Conservation (phyloP, 2,113 vertebrate genomes). For the Procavia capensis region DNA sequence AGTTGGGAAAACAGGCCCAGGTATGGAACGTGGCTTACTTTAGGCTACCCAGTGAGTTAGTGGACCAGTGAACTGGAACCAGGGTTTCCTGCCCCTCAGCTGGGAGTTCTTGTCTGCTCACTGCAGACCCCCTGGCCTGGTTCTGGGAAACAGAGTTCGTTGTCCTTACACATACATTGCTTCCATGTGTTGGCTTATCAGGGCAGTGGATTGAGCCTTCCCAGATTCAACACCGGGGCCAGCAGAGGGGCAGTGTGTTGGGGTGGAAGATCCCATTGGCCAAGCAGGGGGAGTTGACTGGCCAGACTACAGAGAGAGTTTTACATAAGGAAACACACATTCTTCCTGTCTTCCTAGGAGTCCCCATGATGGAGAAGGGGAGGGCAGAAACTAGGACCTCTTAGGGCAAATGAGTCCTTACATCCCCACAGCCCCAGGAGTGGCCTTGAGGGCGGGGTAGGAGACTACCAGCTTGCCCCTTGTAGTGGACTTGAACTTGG, state of each 20-base stretch:
- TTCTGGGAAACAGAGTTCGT: not conserved
- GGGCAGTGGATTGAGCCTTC: not conserved
- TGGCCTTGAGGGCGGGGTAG: no score
- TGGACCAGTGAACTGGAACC: not conserved
- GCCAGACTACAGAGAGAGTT: not conserved
- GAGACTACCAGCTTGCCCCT: not conserved
- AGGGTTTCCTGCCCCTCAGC: not conserved
- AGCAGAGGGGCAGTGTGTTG: not conserved
- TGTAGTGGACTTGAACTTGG: not conserved
- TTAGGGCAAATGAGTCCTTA: not conserved
- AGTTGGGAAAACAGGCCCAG: not conserved
- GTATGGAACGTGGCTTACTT: not conserved
- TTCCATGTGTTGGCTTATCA: not conserved
- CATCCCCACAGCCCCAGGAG: not conserved
- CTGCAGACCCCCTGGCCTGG: not conserved
- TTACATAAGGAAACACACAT: not conserved
- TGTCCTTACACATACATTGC: accelerated
- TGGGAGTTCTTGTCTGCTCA: not conserved
- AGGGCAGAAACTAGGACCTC: not conserved
- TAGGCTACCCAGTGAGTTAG: not conserved
- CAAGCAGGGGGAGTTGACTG: not conserved
- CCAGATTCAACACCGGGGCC: not conserved
- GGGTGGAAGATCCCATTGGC: not conserved
- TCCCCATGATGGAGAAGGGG: not conserved
- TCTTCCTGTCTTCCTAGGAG: not conserved